Percentiles rank a stretch among this genome's conserved stretches.
Evolutionary conservation across 2,113 vertebrate genomes (phyloP).

Genomic region (Oryzias curvinotus): DNA sequence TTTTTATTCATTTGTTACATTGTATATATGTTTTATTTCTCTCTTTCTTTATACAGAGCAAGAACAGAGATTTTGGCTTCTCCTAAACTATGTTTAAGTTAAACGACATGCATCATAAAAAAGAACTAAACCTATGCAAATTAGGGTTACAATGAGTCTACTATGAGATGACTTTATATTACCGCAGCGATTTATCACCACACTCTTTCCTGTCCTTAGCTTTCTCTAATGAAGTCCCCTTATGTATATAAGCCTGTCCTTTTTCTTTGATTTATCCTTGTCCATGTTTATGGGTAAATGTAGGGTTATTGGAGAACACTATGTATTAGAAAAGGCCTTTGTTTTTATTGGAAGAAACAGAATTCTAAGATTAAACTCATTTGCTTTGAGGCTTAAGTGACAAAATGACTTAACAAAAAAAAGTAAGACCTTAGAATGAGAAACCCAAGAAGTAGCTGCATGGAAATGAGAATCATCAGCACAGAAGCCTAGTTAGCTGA

Average conservation of each 20-base stretch:
- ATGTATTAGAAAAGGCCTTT: slow-evolving; percentile 19
- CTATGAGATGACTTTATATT: slow-evolving; percentile 91
- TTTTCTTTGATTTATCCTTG: slow-evolving; percentile 79
- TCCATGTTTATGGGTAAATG: slow-evolving; percentile 90
- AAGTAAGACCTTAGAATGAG: too few species aligned
- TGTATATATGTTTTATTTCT: too few species aligned
- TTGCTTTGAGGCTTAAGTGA: not conserved
- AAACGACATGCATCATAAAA: not conserved
- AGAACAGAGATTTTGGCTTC: too few species aligned
- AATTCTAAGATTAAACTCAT: not conserved
- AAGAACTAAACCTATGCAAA: slow-evolving; percentile 83
- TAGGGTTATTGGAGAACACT: slow-evolving; percentile 66
- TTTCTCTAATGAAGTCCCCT: slow-evolving; percentile 99
- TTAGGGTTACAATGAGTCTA: slow-evolving; percentile 92
- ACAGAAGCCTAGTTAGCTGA: too few species aligned
- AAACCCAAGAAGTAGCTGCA: too few species aligned
- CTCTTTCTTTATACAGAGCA: too few species aligned
- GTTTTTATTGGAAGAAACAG: not conserved
- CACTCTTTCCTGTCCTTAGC: slow-evolving; percentile 93
- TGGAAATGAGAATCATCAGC: too few species aligned
- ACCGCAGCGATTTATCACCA: slow-evolving; percentile 97
- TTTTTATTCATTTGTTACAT: too few species aligned
- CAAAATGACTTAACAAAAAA: too few species aligned
- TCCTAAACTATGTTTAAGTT: too few species aligned
- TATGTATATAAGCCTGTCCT: slow-evolving; percentile 99